Base-by-base conservation (phyloP, 2,797 vertebrate genomes). In the Myripristis murdjan region DNA sequence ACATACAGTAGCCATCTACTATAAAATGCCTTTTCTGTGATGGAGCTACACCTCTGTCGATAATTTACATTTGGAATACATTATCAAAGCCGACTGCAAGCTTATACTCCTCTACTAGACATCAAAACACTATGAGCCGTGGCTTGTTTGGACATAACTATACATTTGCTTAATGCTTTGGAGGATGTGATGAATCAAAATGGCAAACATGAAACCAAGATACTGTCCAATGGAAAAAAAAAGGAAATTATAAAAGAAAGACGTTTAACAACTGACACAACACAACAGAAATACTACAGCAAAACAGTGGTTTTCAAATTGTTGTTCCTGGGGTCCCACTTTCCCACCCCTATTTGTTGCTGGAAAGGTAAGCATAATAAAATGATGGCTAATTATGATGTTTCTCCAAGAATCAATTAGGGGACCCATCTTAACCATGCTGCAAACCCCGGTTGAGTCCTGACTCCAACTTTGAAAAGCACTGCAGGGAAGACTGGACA, bases 291-390 rank as follows among this genome's bases (percentile, higher is more conserved):
- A 64, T 0, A 67, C 37, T 18, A 16, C 1, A 28, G 11, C 4
- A 67, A n/a, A 52, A 3, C 28, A 67, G 64, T 44, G 61, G 3
- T 65, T 84, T 80, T 75, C 41, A 68, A 69, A 72, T 5, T 2
- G 10, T 18, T 31, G 4, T 28, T 62, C 49, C 18, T 52, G 7
- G 14, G 3, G n/a, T 39, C 0, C 16, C 3, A 44, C 12, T n/a
- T 20, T 52, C 14, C 67, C n/a, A 12, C 18, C 2, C 41, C 12
- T 51, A 61, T 49, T 49, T 16, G 43, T 44, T 39, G 54, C 4
- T 22, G 4, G 4, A 47, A 35, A 60, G 66, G 12, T 57, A 23
- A 47, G 20, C 23, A 39, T 23, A 49, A 62, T 43, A 10, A 4
- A 37, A 20, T 35, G 16, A 57, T 10, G n/a, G 5, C 15, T 56